Percentiles rank a stretch among this genome's conserved stretches.
phyloP scores from a whole-genome alignment of 2,888 invertebrate species.

The Criorhina ranunculi region DNA sequence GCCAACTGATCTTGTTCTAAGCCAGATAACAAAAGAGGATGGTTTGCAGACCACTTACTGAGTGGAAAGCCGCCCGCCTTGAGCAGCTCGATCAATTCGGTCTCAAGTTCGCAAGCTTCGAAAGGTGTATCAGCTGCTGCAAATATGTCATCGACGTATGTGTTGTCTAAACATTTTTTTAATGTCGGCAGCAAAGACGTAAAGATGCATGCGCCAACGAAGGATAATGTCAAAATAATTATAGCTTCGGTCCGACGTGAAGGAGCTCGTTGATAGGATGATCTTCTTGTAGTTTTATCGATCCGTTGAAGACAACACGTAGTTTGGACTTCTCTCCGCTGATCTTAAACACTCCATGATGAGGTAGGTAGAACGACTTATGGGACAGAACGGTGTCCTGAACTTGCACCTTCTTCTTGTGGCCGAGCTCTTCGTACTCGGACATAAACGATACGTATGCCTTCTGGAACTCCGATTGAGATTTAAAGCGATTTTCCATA shows the following conservation, averaged over 20 bases:
- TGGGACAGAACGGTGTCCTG: neutral
- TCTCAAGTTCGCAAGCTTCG: slow-evolving; percentile 16
- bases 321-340: neutral
- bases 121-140: neutral
- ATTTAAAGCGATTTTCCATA: no score
- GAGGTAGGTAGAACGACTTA: neutral
- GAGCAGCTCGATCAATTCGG: slow-evolving; percentile 27
- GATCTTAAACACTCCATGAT: neutral
- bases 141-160: slow-evolving; percentile 4
- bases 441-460: neutral
- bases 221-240: slow-evolving; percentile 69
- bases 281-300: neutral
- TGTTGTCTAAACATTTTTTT: slow-evolving; percentile 14
- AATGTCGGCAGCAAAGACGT: slow-evolving; percentile 20
- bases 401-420: neutral
- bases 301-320: neutral
- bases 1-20: neutral
- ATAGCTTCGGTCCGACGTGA: slow-evolving; percentile 43
- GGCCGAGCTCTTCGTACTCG: neutral
- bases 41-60: no score
- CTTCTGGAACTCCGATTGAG: neutral
- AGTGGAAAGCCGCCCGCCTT: slow-evolving; percentile 21
- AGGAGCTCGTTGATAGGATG: neutral
- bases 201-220: neutral
- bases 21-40: neutral